Conservation (phyloP, 2,113 vertebrate species). For the Neodontobutis hainanensis region DNA sequence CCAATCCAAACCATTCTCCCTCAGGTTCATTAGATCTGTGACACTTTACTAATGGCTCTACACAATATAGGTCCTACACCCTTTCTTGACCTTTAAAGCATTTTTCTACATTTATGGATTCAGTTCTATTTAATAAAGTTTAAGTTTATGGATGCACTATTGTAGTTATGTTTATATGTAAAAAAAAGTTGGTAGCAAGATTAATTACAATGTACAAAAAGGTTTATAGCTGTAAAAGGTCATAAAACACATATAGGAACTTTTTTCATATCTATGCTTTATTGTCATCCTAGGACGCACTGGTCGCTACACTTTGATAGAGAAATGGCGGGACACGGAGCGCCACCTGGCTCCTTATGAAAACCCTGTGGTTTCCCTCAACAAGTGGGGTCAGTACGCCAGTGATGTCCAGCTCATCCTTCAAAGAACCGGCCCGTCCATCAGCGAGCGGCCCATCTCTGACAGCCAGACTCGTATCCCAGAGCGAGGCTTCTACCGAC, state of each 20-base stretch:
- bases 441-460: constrained; percentile 88
- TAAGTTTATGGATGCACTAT: too few relatives aligned
- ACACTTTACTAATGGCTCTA: too few relatives aligned
- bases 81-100: too few relatives aligned
- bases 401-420: constrained; percentile 94
- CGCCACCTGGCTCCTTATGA: constrained; percentile 91
- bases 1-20: too few relatives aligned
- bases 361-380: constrained; percentile 92
- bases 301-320: constrained; percentile 92
- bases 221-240: too few relatives aligned
- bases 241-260: not conserved
- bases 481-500: constrained; percentile 87
- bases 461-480: constrained; percentile 84
- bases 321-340: constrained; percentile 95
- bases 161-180: too few relatives aligned
- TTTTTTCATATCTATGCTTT: not conserved
- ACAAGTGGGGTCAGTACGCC: constrained; percentile 97
- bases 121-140: too few relatives aligned
- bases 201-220: too few relatives aligned
- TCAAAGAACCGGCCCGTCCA: constrained; percentile 88
- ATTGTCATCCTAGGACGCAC: constrained; percentile 83
- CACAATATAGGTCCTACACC: too few relatives aligned
- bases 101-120: too few relatives aligned
- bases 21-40: too few relatives aligned
- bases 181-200: too few relatives aligned